Percentiles rank a stretch among this genome's conserved stretches.
Evolutionary conservation across 2,797 vertebrate species (phyloP).

Genomic region (Cheirogaleus major): DNA sequence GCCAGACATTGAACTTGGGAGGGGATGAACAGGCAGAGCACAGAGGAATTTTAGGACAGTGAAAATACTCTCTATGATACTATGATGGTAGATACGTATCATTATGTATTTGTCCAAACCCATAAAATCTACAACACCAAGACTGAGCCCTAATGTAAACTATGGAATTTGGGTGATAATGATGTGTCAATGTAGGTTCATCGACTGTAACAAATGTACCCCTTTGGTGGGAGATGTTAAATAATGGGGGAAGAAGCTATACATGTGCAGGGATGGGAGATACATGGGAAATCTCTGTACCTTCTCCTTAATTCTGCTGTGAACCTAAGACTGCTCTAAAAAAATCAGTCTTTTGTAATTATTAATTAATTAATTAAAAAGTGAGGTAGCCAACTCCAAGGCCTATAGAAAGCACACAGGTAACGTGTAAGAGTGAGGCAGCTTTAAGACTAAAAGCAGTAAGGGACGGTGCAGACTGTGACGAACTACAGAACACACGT

Average conservation of each 20-base stretch:
- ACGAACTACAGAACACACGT: not conserved
- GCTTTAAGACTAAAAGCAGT: not conserved
- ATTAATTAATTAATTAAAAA: not conserved
- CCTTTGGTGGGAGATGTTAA: not conserved
- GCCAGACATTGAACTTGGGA: not conserved
- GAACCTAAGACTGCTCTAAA: not conserved
- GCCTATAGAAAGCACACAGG: not conserved
- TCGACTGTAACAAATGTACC: not conserved
- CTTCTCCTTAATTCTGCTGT: not conserved
- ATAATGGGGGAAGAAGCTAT: not conserved
- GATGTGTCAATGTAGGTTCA: not conserved
- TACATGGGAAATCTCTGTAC: not conserved
- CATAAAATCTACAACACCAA: not conserved
- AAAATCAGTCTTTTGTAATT: not conserved
- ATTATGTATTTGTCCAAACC: not conserved
- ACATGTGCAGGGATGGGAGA: accelerated
- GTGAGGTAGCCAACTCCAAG: not conserved
- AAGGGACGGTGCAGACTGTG: not conserved
- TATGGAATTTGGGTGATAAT: not conserved
- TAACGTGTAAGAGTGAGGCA: not conserved
- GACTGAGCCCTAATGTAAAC: too few species aligned
- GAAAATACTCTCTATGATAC: not conserved
- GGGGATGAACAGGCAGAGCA: not conserved
- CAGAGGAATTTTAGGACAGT: not conserved
- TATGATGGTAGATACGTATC: not conserved